A percentile compares a stretch with the other conserved stretches of the same genome.
These are phyloP conservation scores for Hydraecia micacea DNA, from an alignment of 2,888 invertebrate genomes.

Conservation along the genomic window DNA sequence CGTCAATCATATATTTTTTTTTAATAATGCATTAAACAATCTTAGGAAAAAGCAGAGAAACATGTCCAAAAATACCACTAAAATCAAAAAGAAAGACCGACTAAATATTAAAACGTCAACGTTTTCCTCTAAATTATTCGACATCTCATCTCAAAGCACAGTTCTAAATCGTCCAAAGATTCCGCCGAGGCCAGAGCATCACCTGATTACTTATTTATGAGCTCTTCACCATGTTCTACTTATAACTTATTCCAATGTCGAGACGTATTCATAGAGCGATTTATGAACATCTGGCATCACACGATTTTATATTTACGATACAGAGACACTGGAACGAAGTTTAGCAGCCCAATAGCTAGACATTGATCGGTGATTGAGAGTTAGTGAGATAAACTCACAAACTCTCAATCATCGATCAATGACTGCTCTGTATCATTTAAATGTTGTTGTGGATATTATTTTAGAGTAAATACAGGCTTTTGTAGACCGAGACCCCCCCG, in stretches of 20 bases:
- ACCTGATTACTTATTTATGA: slow-evolving; percentile 59
- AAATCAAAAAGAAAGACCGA: neutral
- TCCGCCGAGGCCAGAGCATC: slow-evolving; percentile 39
- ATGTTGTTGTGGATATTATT: neutral
- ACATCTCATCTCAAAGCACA: slow-evolving; percentile 10
- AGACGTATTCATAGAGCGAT: slow-evolving; percentile 48
- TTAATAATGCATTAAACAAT: neutral
- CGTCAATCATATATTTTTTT: too few relatives aligned
- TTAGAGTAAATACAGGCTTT: neutral
- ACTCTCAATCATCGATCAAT: too few relatives aligned
- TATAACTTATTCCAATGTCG: slow-evolving; percentile 56
- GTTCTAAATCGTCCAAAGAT: slow-evolving; percentile 16
- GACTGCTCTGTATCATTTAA: neutral
- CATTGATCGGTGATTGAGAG: slow-evolving; percentile 20
- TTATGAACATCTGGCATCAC: slow-evolving; percentile 57
- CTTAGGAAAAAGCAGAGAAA: neutral
- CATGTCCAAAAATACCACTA: neutral
- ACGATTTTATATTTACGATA: slow-evolving; percentile 55
- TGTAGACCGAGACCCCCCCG: neutral
- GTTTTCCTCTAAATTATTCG: slow-evolving; percentile 28
- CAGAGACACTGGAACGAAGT: neutral
- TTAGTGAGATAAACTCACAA: too few relatives aligned
- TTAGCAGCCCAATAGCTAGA: slow-evolving; percentile 16
- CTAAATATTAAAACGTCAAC: neutral
- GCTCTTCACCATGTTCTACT: slow-evolving; percentile 56